These are phyloP conservation scores for Mola mola DNA, from an alignment of 2,113 vertebrate genomes.

Conservation along the genomic window DNA sequence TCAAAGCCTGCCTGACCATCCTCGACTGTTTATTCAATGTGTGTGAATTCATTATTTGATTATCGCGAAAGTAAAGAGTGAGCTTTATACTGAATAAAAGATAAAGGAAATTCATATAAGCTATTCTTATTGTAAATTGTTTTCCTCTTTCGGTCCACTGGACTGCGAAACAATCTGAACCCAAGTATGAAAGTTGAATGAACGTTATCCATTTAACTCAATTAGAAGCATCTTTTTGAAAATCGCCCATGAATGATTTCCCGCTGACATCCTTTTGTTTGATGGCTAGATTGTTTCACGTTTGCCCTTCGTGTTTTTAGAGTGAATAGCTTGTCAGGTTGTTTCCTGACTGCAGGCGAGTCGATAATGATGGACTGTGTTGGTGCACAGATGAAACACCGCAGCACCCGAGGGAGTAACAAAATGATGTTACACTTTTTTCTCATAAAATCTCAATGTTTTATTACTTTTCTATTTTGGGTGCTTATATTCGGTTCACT, in stretches of 20 bases:
- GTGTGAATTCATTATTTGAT: conserved; percentile 15
- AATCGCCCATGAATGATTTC: no score
- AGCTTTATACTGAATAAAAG: background rate
- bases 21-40: conserved; percentile 11
- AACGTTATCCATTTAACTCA: no score
- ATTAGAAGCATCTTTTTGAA: no score
- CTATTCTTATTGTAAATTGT: no score
- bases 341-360: conserved; percentile 46
- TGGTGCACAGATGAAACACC: conserved; percentile 23
- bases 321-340: conserved; percentile 34
- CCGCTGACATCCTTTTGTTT: no score
- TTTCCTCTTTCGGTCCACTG: background rate
- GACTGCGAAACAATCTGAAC: background rate
- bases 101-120: background rate
- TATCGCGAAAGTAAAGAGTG: conserved; percentile 8
- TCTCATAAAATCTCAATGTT: conserved; percentile 24
- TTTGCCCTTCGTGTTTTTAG: no score
- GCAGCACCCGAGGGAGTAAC: conserved; percentile 10
- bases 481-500: conserved; percentile 14
- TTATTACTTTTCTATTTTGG: conserved; percentile 42
- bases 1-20: conserved; percentile 20
- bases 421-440: conserved; percentile 36
- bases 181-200: background rate
- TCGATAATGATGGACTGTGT: conserved; percentile 58
- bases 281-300: conserved; percentile 25